These are phyloP conservation scores for Heterochromis multidens DNA, from an alignment of 2,113 vertebrate species.

Conservation along the genomic window DNA sequence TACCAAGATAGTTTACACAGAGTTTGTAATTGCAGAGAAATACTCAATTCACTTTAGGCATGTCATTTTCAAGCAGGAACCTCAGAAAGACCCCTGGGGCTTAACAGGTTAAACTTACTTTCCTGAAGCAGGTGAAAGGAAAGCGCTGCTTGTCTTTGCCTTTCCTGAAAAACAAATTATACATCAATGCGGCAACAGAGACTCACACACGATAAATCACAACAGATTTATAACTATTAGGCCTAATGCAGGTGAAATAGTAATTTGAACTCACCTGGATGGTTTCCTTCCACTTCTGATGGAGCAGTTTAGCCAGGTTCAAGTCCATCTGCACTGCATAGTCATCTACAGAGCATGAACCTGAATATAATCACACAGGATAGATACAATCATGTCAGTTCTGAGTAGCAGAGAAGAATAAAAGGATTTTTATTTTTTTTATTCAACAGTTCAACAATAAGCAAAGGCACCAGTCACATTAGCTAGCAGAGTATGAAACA, in stretches of 20 bases:
- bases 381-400: not conserved
- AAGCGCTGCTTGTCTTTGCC: conserved; percentile 82
- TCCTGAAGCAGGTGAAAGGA: conserved; percentile 76
- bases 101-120: conserved; percentile 80
- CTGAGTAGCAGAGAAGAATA: not conserved
- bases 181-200: not conserved
- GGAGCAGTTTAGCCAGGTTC: conserved; percentile 88
- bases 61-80: too few relatives aligned
- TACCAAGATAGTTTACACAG: too few relatives aligned
- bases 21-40: too few relatives aligned
- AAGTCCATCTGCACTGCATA: conserved; percentile 92
- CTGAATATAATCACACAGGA: conserved; percentile 63
- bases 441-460: not conserved
- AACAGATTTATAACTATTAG: not conserved
- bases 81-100: too few relatives aligned
- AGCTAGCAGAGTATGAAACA: not conserved
- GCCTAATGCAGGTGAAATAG: not conserved
- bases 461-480: not conserved
- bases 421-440: not conserved
- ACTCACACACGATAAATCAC: not conserved
- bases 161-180: conserved; percentile 76
- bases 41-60: too few relatives aligned
- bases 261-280: conserved; percentile 82
- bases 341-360: conserved; percentile 83
- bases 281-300: conserved; percentile 96